These are phyloP conservation scores for Eumaeus atala DNA, from an alignment of 1,140 invertebrate species.

Conservation along the genomic window DNA sequence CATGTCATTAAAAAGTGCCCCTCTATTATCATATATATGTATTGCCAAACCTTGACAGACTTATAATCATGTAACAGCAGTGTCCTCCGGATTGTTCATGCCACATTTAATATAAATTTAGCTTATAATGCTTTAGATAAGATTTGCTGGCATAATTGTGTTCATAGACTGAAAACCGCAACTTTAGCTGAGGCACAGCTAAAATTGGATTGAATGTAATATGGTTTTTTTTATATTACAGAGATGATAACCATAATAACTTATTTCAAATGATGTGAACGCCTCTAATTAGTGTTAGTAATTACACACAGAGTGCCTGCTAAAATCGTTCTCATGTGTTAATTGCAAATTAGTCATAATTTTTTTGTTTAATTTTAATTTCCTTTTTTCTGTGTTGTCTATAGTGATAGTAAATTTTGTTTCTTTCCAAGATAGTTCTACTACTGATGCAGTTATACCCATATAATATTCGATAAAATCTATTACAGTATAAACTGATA, in stretches of 20 bases:
- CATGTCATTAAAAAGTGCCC: too few species aligned
- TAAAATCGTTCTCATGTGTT: slow-evolving; percentile 55
- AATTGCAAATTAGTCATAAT: slow-evolving; percentile 62
- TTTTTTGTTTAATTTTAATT: slow-evolving; percentile 54
- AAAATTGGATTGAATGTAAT: slow-evolving; percentile 19
- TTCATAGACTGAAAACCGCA: slow-evolving; percentile 63
- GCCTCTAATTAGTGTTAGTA: slow-evolving; percentile 46
- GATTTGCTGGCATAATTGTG: slow-evolving; percentile 70
- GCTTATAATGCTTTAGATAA: slow-evolving; percentile 72
- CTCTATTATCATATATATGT: not conserved
- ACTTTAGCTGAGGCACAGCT: slow-evolving; percentile 24
- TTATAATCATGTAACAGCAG: slow-evolving; percentile 26
- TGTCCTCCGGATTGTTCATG: slow-evolving; percentile 59
- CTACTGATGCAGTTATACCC: slow-evolving; percentile 3
- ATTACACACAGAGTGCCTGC: slow-evolving; percentile 72
- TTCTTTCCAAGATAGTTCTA: slow-evolving; percentile 28
- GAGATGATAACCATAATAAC: slow-evolving; percentile 16
- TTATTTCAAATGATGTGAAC: slow-evolving; percentile 25
- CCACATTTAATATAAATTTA: slow-evolving; percentile 66
- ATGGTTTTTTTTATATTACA: slow-evolving; percentile 17
- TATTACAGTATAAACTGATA: not conserved
- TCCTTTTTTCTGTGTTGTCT: slow-evolving; percentile 55
- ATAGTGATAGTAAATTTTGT: slow-evolving; percentile 52
- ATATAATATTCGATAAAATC: not conserved
- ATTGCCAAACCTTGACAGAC: not conserved